Percentiles rank a stretch among this genome's conserved stretches.
Conservation (phyloP, 2,113 vertebrate genomes). For the Rhinoptilus africanus region DNA sequence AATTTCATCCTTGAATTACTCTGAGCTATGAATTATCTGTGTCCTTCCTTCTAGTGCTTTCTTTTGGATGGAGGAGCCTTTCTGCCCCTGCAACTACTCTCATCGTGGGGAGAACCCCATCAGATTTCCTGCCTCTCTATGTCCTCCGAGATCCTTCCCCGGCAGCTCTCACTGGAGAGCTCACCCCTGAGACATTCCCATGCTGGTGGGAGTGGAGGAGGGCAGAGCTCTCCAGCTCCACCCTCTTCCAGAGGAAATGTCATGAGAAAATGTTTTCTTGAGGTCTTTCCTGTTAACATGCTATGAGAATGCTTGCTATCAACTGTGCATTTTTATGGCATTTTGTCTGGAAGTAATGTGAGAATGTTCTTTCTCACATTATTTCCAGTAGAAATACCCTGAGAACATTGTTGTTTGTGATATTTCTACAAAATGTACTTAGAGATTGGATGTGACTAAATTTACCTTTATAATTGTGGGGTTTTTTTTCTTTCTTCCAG, state of each 20-base stretch:
- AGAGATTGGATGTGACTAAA: constrained; percentile 10
- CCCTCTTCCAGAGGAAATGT: constrained; percentile 70
- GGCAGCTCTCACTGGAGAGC: constrained; percentile 26
- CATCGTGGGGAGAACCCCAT: rapidly evolving
- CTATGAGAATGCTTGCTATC: constrained; percentile 62
- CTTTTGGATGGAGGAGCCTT: background rate
- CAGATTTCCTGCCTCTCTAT: background rate
- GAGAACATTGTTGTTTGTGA: constrained; percentile 55
- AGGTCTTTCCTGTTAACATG: constrained; percentile 54
- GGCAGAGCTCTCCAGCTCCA: constrained; percentile 32
- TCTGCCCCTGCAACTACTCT: background rate
- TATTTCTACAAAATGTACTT: constrained; percentile 37
- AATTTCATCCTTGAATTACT: background rate
- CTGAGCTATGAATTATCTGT: background rate
- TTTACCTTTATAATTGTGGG: background rate
- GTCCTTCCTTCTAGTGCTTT: background rate
- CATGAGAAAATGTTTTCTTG: constrained; percentile 72
- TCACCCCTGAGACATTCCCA: constrained; percentile 63
- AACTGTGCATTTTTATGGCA: constrained; percentile 62
- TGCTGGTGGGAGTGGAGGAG: constrained; percentile 17
- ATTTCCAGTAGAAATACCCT: constrained; percentile 64
- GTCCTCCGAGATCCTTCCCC: background rate
- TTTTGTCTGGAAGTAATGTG: constrained; percentile 69
- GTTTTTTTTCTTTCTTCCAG: background rate
- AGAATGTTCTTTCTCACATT: constrained; percentile 69